phyloP scores from a whole-genome alignment of 2,888 invertebrate genomes.

The Coleophora deauratella region DNA sequence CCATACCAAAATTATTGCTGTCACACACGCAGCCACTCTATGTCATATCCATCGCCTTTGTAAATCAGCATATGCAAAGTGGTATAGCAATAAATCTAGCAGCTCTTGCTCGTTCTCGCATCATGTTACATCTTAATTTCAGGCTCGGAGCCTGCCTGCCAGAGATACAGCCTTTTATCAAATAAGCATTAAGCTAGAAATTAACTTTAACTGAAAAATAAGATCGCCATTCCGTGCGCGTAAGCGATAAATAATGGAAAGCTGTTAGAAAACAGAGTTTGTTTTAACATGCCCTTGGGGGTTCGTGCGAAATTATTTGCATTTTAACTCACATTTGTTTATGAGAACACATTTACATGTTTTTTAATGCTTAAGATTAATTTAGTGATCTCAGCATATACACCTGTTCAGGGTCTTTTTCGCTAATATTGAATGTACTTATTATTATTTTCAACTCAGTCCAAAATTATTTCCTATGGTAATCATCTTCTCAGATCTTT shows the following conservation, averaged over 20 bases:
- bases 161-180: constrained; percentile 73
- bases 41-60: constrained; percentile 54
- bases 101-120: constrained; percentile 75
- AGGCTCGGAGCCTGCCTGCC: constrained; percentile 68
- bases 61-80: constrained; percentile 77
- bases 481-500: not conserved
- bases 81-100: constrained; percentile 75
- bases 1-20: constrained; percentile 26
- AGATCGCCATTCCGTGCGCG: constrained; percentile 52
- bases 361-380: too few relatives aligned
- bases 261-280: constrained; percentile 64
- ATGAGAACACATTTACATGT: constrained; percentile 42
- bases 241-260: constrained; percentile 63
- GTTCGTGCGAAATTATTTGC: constrained; percentile 57
- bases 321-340: constrained; percentile 62
- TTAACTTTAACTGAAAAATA: constrained; percentile 61
- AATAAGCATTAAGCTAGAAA: constrained; percentile 71
- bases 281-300: constrained; percentile 66
- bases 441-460: too few relatives aligned
- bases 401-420: too few relatives aligned
- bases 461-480: too few relatives aligned
- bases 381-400: too few relatives aligned
- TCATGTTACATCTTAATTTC: constrained; percentile 77
- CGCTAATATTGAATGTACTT: too few relatives aligned
- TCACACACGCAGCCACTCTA: constrained; percentile 38